Percentiles rank a stretch among this genome's conserved stretches.
These are phyloP conservation scores for Orthosia gracilis DNA, from an alignment of 2,888 invertebrate genomes.

Conservation along the genomic window DNA sequence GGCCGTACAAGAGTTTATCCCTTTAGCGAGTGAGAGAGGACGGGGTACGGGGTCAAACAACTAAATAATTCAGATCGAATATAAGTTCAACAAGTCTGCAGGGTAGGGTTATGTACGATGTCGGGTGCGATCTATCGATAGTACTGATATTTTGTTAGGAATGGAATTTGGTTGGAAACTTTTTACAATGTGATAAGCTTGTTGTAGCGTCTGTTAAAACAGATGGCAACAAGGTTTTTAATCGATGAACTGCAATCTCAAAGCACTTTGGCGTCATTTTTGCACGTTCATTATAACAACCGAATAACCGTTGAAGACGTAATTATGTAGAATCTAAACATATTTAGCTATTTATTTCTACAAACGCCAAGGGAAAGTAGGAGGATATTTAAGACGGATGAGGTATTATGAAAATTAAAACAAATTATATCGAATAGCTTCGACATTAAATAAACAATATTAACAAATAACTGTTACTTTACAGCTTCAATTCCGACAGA, in stretches of 20 bases:
- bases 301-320: too few species aligned
- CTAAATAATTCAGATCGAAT: slow-evolving; percentile 68
- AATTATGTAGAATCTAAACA: background rate
- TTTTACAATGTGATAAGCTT: too few species aligned
- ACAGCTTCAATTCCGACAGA: slow-evolving; percentile 1
- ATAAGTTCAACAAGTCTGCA: slow-evolving; percentile 67
- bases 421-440: slow-evolving; percentile 16
- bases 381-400: background rate
- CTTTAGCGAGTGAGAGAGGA: slow-evolving; percentile 33
- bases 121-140: slow-evolving; percentile 26
- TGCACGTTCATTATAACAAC: too few species aligned
- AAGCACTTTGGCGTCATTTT: background rate
- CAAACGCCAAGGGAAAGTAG: background rate
- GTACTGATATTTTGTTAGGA: slow-evolving; percentile 21
- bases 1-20: slow-evolving; percentile 51
- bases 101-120: slow-evolving; percentile 38
- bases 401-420: background rate
- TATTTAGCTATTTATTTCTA: background rate
- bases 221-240: background rate
- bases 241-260: background rate
- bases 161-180: background rate
- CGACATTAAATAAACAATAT: slow-evolving; percentile 1
- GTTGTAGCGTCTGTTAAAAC: too few species aligned
- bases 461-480: background rate
- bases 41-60: slow-evolving; percentile 60